Evolutionary conservation across 1,140 invertebrate species (phyloP).

Genomic region (Drosophila kikkawai): DNA sequence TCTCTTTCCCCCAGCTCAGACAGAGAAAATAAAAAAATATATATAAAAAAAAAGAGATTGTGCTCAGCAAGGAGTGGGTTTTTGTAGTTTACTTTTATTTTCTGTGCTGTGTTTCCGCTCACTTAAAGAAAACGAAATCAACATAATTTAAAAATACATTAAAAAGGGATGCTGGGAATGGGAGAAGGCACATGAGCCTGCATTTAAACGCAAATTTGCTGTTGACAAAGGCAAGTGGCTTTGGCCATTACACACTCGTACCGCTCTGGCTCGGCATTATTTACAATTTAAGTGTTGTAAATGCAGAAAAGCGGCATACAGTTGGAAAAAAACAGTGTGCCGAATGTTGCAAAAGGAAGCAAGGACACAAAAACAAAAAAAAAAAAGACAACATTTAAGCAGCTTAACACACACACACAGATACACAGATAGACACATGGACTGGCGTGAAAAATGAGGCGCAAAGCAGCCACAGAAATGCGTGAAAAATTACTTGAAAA

Average conservation of each 20-base stretch:
- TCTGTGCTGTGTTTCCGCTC: conserved; percentile 1
- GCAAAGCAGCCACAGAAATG: conserved; percentile 81
- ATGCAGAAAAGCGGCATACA: conserved; percentile 59
- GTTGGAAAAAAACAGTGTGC: conserved; percentile 38
- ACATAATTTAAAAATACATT: conserved; percentile 80
- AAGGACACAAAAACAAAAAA: conserved; percentile 19
- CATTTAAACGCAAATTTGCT: conserved; percentile 81
- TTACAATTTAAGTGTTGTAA: conserved; percentile 83
- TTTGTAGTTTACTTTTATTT: conserved; percentile 10
- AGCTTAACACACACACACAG: conserved; percentile 57
- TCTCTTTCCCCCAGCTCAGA: neutral
- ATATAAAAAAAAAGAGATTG: conserved; percentile 5
- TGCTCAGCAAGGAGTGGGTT: conserved; percentile 7
- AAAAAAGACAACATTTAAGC: conserved; percentile 72
- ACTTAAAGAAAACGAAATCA: conserved; percentile 63
- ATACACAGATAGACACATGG: conserved; percentile 4
- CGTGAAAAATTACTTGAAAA: conserved; percentile 82
- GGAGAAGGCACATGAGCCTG: conserved; percentile 47
- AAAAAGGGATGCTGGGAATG: conserved; percentile 29
- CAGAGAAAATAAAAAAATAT: neutral
- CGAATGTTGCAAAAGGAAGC: conserved; percentile 71
- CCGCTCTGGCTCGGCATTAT: conserved; percentile 63
- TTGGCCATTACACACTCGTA: conserved; percentile 75
- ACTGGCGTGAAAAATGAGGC: conserved; percentile 74
- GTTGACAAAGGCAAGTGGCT: conserved; percentile 81